Percentiles rank a stretch among this genome's conserved stretches.
phyloP scores from a whole-genome alignment of 2,113 vertebrate genomes.

The Phrynocephalus versicolor region DNA sequence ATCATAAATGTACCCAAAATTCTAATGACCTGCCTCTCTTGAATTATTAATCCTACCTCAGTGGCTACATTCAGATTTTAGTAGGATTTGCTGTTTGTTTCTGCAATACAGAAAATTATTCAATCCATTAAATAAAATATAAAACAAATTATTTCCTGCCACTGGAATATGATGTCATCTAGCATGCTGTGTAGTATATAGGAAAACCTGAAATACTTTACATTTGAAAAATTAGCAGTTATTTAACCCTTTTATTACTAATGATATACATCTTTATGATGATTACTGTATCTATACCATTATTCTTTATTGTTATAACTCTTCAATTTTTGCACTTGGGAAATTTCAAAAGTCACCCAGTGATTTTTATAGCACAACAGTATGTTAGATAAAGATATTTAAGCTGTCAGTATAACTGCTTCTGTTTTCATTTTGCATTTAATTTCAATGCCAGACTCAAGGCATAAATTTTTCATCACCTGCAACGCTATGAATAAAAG shows the following conservation, averaged over 20 bases:
- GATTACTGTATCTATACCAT: constrained; percentile 69
- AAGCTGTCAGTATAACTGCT: constrained; percentile 99
- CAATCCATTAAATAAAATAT: constrained; percentile 53
- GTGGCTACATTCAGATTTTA: constrained; percentile 48
- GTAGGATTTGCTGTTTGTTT: constrained; percentile 51
- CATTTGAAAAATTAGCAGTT: constrained; percentile 47
- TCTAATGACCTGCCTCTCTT: constrained; percentile 64
- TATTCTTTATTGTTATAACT: constrained; percentile 78
- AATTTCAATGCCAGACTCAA: constrained; percentile 99
- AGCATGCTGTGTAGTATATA: constrained; percentile 43
- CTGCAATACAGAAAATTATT: constrained; percentile 55
- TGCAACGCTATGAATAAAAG: constrained; percentile 99
- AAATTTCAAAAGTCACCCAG: constrained; percentile 84
- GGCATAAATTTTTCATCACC: constrained; percentile 99
- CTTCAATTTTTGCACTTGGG: constrained; percentile 75
- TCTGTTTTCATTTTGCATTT: constrained; percentile 99
- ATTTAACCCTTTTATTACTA: constrained; percentile 54
- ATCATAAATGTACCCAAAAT: constrained; percentile 40
- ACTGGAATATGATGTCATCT: constrained; percentile 32
- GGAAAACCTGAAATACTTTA: constrained; percentile 42
- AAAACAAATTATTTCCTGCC: constrained; percentile 62
- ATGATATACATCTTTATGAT: constrained; percentile 71
- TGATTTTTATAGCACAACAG: constrained; percentile 93
- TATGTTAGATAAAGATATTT: constrained; percentile 99
- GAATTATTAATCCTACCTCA: constrained; percentile 71